These are phyloP conservation scores for Columba janthina DNA, from an alignment of 2,113 vertebrate species.

Conservation along the genomic window DNA sequence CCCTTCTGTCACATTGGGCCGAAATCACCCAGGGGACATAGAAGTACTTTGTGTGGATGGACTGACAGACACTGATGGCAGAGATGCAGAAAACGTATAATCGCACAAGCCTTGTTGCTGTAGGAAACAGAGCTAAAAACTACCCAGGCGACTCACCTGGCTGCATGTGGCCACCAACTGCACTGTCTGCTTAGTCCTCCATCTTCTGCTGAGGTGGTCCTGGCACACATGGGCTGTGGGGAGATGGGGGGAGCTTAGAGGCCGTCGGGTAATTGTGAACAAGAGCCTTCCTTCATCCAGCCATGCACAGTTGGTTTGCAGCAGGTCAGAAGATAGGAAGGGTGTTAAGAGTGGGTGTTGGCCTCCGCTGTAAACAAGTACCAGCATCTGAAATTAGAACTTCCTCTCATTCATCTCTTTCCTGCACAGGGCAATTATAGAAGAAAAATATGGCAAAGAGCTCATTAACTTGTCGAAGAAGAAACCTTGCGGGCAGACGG, in stretches of 20 bases:
- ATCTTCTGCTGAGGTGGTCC: not conserved
- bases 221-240: not conserved
- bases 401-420: slow-evolving; percentile 15
- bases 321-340: not conserved
- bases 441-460: slow-evolving; percentile 96
- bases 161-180: not conserved
- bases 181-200: not conserved
- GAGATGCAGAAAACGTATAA: not conserved
- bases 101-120: not conserved
- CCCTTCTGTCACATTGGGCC: not conserved
- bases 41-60: not conserved
- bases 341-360: not conserved
- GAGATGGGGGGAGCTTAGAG: not conserved
- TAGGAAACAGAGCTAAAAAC: not conserved
- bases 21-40: not conserved
- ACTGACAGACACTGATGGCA: fast-evolving
- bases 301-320: not conserved
- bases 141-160: not conserved
- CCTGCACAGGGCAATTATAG: slow-evolving; percentile 83
- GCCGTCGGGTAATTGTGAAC: not conserved
- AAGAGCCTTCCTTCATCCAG: not conserved
- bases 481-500: slow-evolving; percentile 92
- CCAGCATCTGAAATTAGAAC: not conserved
- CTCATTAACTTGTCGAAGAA: slow-evolving; percentile 86
- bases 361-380: not conserved